Evolutionary conservation across 2,888 invertebrate genomes (phyloP), one percentile per base, ranked within the genome.

Genomic region (Drosophila mercatorum): DNA sequence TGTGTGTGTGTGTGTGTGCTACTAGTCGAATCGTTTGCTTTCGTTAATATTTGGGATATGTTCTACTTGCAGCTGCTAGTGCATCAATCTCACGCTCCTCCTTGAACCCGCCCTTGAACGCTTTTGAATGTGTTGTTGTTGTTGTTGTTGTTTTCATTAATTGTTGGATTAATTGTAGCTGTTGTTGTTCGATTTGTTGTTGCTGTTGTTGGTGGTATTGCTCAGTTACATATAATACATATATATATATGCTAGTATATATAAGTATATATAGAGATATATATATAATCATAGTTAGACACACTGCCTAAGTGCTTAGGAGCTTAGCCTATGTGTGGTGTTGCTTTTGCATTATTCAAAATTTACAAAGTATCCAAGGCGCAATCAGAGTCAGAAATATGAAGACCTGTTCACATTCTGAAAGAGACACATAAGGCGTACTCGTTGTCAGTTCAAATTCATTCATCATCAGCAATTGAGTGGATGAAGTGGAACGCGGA

Each of bases 311-410:
- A 55, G 52, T 73, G 65, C 53, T 82, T 58, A 63, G 75, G 72
- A 79, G 75, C 82, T 87, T 80, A 75, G 72, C 71, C 74, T 83
- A 84, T 75, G 75, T 86, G 52, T 51, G 22, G 8, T 55, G 55
- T 55, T 53, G 53, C 53, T 14, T 72, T 36, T 58, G 55, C 58
- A n/a, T 41, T 55, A 26, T 62, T 62, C 60, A 49, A 57, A 59
- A 64, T 78, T 68, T 82, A 82, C 86, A 87, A 80, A 68, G 51
- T 88, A 91, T 91, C 92, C 91, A 91, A 84, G 91, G 89, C 91
- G 88, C 90, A 80, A 91, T 90, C 92, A 90, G 85, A 89, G 91
- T 91, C 91, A 91, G 91, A 91, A 92, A 88, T 91, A 91, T 91
- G 90, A 92, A 89, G 87, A 80, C 82, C 87, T 89, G 85, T 92